These are phyloP conservation scores for Argentina silus DNA, from an alignment of 2,797 vertebrate genomes.

Conservation along the genomic window DNA sequence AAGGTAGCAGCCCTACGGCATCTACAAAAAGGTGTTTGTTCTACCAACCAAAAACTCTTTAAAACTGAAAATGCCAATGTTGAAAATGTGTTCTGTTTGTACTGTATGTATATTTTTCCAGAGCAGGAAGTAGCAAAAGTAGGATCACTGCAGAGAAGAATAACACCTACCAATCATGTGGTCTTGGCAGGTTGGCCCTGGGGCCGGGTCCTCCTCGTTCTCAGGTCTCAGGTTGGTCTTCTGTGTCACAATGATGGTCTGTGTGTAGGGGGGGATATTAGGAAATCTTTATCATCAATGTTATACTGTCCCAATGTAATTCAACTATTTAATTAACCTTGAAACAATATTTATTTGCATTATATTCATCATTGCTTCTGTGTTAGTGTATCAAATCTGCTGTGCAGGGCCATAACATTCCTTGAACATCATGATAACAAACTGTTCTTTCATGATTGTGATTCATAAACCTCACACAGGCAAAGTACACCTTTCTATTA, in stretches of 20 bases:
- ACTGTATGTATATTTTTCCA: not conserved
- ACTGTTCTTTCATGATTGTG: not conserved
- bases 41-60: too few species aligned
- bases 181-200: constrained; percentile 82
- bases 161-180: constrained; percentile 83
- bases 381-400: not conserved
- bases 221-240: constrained; percentile 76
- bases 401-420: not conserved
- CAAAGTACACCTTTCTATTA: constrained; percentile 1
- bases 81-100: not conserved
- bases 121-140: not conserved
- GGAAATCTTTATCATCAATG: not conserved
- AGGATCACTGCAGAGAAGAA: not conserved
- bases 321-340: not conserved
- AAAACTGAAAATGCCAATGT: not conserved
- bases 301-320: not conserved
- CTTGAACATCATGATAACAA: not conserved
- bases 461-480: not conserved
- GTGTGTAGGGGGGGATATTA: constrained; percentile 27
- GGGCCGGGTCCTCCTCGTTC: constrained; percentile 76
- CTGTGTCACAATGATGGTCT: constrained; percentile 80
- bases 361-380: not conserved
- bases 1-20: too few species aligned
- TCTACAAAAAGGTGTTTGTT: too few species aligned
- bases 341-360: too few species aligned